Evolutionary conservation across 2,113 vertebrate genomes (phyloP).

Genomic region (Gobius niger): DNA sequence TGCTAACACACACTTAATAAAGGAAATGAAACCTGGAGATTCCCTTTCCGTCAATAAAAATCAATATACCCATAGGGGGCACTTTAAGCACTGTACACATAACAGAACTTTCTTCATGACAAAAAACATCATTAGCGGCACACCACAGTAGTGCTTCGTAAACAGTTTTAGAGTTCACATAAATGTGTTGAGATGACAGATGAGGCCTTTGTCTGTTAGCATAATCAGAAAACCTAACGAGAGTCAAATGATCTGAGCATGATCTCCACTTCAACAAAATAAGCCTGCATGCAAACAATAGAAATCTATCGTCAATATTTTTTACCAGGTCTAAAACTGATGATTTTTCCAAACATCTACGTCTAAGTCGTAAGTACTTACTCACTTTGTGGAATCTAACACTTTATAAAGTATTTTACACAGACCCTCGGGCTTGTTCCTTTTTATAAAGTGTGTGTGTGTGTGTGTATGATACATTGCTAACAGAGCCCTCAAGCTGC

Average conservation of each 20-base stretch:
- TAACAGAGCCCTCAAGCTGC: not conserved
- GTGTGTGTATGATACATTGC: not conserved
- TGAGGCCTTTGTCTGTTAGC: no score
- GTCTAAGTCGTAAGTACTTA: not conserved
- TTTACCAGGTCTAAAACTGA: not conserved
- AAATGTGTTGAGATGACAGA: not conserved
- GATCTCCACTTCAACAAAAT: no score
- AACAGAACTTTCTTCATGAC: not conserved
- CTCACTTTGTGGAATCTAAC: not conserved
- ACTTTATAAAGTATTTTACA: constrained; percentile 6
- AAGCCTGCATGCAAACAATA: no score
- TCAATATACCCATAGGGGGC: not conserved
- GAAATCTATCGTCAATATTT: not conserved
- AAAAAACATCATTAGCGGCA: not conserved
- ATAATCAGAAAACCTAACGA: no score
- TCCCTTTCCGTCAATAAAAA: not conserved
- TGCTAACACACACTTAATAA: not conserved
- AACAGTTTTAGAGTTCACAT: not conserved
- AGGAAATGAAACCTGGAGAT: not conserved
- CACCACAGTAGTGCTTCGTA: not conserved
- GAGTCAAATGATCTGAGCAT: no score
- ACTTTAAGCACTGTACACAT: not conserved
- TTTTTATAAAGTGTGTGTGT: not conserved
- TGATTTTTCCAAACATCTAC: constrained; percentile 7
- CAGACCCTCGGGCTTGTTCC: constrained; percentile 1